These are phyloP conservation scores for Anarhynchus alexandrinus DNA, from an alignment of 2,113 vertebrate species.

Conservation along the genomic window DNA sequence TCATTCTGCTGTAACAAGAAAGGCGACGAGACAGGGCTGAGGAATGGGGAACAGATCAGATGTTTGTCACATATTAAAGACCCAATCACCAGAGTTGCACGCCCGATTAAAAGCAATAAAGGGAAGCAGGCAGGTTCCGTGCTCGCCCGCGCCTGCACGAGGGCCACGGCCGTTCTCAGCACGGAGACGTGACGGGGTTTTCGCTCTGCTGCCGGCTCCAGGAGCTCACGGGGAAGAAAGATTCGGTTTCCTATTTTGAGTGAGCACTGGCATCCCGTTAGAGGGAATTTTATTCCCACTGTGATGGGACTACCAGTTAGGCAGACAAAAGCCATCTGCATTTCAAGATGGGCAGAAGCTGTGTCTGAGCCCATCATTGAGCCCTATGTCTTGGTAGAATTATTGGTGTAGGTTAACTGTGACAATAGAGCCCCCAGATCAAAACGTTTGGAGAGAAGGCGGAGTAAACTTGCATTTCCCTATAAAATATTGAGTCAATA, in stretches of 20 bases:
- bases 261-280: background rate
- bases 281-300: background rate
- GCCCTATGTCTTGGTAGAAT: background rate
- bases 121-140: background rate
- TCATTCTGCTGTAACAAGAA: conserved; percentile 37
- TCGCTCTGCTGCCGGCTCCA: background rate
- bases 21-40: conserved; percentile 29
- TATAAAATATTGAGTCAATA: background rate
- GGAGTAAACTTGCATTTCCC: background rate
- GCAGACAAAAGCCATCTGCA: background rate
- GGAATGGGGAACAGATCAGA: conserved; percentile 1
- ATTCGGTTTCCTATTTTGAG: background rate
- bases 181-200: background rate
- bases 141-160: background rate
- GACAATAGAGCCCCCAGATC: background rate
- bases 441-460: background rate
- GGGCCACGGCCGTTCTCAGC: background rate
- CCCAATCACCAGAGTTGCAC: background rate
- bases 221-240: background rate
- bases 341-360: background rate
- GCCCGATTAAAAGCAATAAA: conserved; percentile 27
- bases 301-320: no score
- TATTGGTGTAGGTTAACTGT: background rate
- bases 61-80: conserved; percentile 46
- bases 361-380: background rate